These are phyloP conservation scores for Neostethus bicornis DNA, from an alignment of 2,797 vertebrate species.

Conservation along the genomic window DNA sequence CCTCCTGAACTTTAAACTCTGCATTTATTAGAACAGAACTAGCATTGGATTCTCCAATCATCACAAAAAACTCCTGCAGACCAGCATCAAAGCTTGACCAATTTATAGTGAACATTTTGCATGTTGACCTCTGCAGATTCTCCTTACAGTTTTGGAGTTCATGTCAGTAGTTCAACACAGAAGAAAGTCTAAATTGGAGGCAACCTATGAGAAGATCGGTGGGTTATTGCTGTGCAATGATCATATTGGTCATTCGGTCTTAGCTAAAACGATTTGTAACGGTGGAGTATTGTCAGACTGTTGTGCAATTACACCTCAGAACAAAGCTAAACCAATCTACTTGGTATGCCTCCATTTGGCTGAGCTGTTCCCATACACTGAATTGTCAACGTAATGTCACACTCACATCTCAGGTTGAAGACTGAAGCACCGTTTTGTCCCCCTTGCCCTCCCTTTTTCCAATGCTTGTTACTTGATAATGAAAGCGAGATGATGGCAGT, in stretches of 20 bases:
- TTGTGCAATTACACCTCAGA: constrained; percentile 59
- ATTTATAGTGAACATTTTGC: too few species aligned
- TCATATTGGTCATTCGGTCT: constrained; percentile 34
- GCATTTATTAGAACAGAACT: too few species aligned
- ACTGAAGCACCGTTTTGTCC: constrained; percentile 34
- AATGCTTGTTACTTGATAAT: constrained; percentile 69
- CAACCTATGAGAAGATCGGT: constrained; percentile 7
- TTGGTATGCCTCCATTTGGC: constrained; percentile 57
- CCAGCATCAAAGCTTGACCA: too few species aligned
- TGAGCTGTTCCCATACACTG: constrained; percentile 63
- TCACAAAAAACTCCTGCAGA: too few species aligned
- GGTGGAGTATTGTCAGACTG: constrained; percentile 63
- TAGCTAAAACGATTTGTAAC: constrained; percentile 53
- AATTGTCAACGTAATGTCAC: constrained; percentile 63
- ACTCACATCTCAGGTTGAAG: constrained; percentile 67
- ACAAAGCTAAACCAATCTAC: constrained; percentile 53
- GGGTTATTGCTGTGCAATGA: constrained; percentile 7
- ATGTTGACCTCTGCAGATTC: too few species aligned
- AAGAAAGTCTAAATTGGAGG: neutral
- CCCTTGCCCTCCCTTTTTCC: neutral
- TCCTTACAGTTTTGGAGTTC: too few species aligned
- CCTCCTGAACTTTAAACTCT: too few species aligned
- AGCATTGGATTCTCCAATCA: too few species aligned
- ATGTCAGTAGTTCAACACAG: neutral
- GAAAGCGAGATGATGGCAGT: constrained; percentile 70